Percentiles rank a stretch among this genome's conserved stretches.
Evolutionary conservation across 2,797 vertebrate genomes (phyloP).

Genomic region (Bufotes viridis): DNA sequence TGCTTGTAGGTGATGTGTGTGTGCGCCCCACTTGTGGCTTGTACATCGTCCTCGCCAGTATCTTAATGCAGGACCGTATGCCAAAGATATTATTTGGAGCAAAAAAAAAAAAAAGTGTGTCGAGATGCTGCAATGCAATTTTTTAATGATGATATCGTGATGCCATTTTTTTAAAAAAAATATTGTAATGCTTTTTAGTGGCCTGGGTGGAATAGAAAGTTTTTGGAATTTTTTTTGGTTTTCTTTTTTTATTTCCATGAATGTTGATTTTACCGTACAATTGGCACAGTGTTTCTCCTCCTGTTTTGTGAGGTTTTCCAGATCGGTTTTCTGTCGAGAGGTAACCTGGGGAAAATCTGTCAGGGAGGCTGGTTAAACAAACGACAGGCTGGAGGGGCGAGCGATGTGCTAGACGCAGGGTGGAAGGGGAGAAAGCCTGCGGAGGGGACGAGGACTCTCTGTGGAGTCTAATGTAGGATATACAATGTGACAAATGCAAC

Average conservation of each 20-base stretch:
- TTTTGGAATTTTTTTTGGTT: neutral
- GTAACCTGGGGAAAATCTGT: neutral
- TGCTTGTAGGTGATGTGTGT: neutral
- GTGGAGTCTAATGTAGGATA: neutral
- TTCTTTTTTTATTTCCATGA: neutral
- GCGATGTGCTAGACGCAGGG: neutral
- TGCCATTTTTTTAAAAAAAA: too few relatives aligned
- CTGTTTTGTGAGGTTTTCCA: slow-evolving; percentile 10
- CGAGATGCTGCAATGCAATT: neutral
- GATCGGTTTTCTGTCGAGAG: neutral
- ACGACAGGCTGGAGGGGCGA: slow-evolving; percentile 8
- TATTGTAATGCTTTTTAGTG: neutral
- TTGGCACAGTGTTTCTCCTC: neutral
- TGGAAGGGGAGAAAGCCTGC: neutral
- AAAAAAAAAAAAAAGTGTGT: neutral
- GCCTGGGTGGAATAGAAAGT: neutral
- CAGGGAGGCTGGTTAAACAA: slow-evolving; percentile 19
- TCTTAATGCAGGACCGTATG: too few relatives aligned
- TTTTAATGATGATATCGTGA: neutral
- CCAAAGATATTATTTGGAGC: neutral
- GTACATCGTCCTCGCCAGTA: neutral
- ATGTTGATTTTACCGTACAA: neutral
- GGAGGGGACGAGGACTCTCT: neutral
- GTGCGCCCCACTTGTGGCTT: neutral
- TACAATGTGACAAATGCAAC: neutral